Evolutionary conservation across 1,140 invertebrate genomes (phyloP).

Genomic region (Oryctes rhinoceros): DNA sequence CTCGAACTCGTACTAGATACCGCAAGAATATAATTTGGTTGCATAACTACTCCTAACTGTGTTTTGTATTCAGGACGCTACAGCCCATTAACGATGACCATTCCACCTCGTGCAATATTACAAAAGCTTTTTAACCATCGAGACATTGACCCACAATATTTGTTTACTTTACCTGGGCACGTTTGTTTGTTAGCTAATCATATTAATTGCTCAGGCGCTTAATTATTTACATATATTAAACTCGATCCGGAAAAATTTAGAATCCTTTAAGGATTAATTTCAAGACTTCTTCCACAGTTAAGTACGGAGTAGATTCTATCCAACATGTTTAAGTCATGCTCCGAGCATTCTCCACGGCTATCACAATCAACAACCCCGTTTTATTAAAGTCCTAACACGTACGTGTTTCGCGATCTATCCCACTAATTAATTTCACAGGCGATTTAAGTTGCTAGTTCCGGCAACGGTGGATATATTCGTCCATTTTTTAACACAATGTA

Average conservation of each 20-base stretch:
- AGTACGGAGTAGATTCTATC: too few relatives aligned
- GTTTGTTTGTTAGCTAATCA: neutral
- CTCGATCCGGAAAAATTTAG: neutral
- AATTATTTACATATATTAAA: neutral
- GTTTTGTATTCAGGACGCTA: slow-evolving; percentile 17
- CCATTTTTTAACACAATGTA: too few relatives aligned
- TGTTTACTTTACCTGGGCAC: neutral
- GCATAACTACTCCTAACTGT: neutral
- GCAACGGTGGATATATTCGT: too few relatives aligned
- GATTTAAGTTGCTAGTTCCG: too few relatives aligned
- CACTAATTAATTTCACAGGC: too few relatives aligned
- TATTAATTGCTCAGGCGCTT: neutral
- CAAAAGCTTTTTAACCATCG: neutral
- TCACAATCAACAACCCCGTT: too few relatives aligned
- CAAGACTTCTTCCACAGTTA: too few relatives aligned
- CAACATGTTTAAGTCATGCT: too few relatives aligned
- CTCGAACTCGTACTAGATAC: neutral
- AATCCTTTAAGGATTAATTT: too few relatives aligned
- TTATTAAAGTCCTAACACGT: too few relatives aligned
- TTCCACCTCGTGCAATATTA: slow-evolving; percentile 7
- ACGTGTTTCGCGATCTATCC: too few relatives aligned
- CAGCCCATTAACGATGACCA: neutral
- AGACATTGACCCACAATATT: slow-evolving; percentile 25
- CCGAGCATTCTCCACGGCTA: too few relatives aligned
- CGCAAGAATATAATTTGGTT: neutral